Base-by-base conservation (phyloP, 2,113 vertebrate species). In the Neodon shergylaensis region DNA sequence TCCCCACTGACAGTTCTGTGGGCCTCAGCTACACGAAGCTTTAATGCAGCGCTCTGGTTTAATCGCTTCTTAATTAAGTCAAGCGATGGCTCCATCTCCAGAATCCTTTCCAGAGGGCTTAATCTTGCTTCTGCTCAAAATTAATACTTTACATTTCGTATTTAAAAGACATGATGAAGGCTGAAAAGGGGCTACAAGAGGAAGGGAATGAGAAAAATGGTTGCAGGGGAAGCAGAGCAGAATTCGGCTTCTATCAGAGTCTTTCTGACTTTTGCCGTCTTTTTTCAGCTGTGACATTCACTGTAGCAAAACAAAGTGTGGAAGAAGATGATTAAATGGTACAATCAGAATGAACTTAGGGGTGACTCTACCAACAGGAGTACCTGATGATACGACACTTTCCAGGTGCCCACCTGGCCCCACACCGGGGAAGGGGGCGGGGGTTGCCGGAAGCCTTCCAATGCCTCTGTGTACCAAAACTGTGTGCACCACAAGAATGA, bases 21-120 rank as follows among this genome's bases (percentile, higher is more conserved):
- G 16, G 65, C 90, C 92, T 96, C 85, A 68, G 0, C 0, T 95
- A 85, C 0, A 0, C 4, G 79, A 95, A 96, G 91, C 65, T 96
- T 97, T 97, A 97, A 97, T 96, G 21, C 92, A 92, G 65, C 97
- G 97, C 98, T 95, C 95, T 22, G 65, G 26, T 92, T 13, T 97
- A 98, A 98, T 98, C 97, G 42, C 96, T 97, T 98, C 98, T 98
- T 98, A 98, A 99, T 99, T 98, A 98, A 98, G 98, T 98, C 96
- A 96, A 98, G 98, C 95, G 6, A 96, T 90, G 97, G 97, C 97
- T 98, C 96, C 72, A 95, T 98, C 98, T 98, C 97, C 31, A 85
- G 95, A 98, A 97, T 97, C 86, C 0, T 98, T 98, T 98, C 97
- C 98, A 96, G 92, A 98, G 96, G 97, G 97, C 97, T 98, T 98